Percentiles rank a stretch among this genome's conserved stretches.
Evolutionary conservation across 2,113 vertebrate genomes (phyloP).

Genomic region (Halichoeres trimaculatus): DNA sequence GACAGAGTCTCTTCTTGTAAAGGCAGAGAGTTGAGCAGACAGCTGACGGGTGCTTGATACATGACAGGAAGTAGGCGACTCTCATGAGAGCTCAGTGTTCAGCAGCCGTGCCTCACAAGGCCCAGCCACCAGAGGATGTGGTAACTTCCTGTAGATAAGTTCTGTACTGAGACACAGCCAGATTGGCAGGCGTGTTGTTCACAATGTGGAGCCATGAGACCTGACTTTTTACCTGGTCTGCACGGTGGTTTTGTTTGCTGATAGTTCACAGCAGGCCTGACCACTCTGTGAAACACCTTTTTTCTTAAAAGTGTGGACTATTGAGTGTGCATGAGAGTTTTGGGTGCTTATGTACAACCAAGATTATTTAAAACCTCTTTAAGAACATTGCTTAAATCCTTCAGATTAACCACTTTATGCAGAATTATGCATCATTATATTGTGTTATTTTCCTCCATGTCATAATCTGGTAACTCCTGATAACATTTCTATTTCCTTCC

Average conservation of each 20-base stretch:
- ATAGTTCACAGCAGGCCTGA: neutral
- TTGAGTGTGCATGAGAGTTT: neutral
- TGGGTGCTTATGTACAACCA: neutral
- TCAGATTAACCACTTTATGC: neutral
- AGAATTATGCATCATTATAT: neutral
- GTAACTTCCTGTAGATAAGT: constrained; percentile 80
- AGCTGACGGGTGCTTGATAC: constrained; percentile 53
- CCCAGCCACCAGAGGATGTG: constrained; percentile 74
- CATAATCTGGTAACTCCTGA: neutral
- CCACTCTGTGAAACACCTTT: neutral
- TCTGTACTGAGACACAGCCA: constrained; percentile 40
- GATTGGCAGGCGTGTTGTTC: constrained; percentile 21
- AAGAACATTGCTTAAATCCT: neutral
- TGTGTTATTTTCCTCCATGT: neutral
- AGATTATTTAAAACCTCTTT: constrained; percentile 3
- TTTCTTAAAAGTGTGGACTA: neutral
- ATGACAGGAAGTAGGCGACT: constrained; percentile 71
- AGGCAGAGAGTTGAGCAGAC: constrained; percentile 16
- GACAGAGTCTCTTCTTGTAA: neutral
- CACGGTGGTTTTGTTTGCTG: neutral
- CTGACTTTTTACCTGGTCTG: neutral
- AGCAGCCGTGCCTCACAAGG: constrained; percentile 52
- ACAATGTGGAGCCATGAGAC: neutral
- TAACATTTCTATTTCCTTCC: no score
- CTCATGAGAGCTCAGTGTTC: constrained; percentile 65